Percentiles rank a stretch among this genome's conserved stretches.
Evolutionary conservation across 2,797 vertebrate species (phyloP).

Genomic region (Micropoecilia bifurca): DNA sequence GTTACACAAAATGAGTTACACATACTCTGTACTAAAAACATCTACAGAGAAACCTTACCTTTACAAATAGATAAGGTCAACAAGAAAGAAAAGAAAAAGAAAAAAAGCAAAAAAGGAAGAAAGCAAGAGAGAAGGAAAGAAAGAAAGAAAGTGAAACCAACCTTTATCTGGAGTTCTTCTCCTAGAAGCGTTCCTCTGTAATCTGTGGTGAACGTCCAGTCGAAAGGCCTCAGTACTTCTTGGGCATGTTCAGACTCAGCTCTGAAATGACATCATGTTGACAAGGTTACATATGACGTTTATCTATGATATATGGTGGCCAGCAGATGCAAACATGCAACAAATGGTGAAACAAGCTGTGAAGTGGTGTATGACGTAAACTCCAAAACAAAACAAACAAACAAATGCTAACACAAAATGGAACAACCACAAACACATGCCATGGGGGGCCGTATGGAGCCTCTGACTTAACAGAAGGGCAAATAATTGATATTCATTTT

Average conservation of each 20-base stretch:
- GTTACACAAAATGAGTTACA: background rate
- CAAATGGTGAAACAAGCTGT: too few species aligned
- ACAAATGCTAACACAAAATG: too few species aligned
- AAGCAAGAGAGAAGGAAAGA: background rate
- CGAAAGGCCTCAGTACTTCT: constrained; percentile 92
- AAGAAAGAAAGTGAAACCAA: constrained; percentile 42
- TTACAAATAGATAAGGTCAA: background rate
- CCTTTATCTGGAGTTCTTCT: constrained; percentile 86
- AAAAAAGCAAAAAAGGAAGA: background rate
- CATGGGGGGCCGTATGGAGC: too few species aligned
- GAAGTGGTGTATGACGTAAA: too few species aligned
- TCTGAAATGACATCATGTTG: constrained; percentile 64
- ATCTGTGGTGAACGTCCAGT: constrained; percentile 98
- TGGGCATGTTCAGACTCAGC: constrained; percentile 92
- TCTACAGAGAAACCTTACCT: background rate
- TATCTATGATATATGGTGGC: background rate
- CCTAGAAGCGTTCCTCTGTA: constrained; percentile 94
- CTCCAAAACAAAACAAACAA: too few species aligned
- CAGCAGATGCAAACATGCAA: too few species aligned
- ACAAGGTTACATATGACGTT: background rate
- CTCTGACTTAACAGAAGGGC: too few species aligned
- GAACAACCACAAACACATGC: too few species aligned
- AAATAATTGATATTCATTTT: too few species aligned
- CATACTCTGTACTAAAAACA: background rate
- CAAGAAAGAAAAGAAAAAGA: background rate